These are phyloP conservation scores for Lycaena phlaeas DNA, from an alignment of 2,888 invertebrate genomes.

Conservation along the genomic window DNA sequence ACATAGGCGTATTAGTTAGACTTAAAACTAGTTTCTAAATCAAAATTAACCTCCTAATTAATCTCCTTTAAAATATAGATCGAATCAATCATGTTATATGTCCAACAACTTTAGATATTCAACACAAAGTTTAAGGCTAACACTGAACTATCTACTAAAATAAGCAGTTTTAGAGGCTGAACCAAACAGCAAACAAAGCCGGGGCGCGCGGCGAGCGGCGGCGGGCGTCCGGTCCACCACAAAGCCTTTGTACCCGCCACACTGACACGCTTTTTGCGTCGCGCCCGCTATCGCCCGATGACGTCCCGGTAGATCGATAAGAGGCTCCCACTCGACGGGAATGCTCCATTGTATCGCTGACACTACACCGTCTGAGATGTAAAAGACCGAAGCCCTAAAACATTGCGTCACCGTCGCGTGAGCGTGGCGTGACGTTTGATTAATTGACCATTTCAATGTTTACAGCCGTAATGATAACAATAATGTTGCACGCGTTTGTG, in stretches of 20 bases:
- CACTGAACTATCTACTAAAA: too few relatives aligned
- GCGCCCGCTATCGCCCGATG: constrained; percentile 67
- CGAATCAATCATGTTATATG: too few relatives aligned
- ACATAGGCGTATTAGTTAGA: too few relatives aligned
- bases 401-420: constrained; percentile 23
- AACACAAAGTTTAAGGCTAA: too few relatives aligned
- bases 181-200: constrained; percentile 67
- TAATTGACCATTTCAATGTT: constrained; percentile 20
- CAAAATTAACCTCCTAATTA: too few relatives aligned
- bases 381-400: constrained; percentile 62
- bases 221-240: constrained; percentile 65
- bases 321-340: constrained; percentile 65
- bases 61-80: too few relatives aligned
- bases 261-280: constrained; percentile 71
- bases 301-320: constrained; percentile 71
- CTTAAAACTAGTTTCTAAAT: too few relatives aligned
- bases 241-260: constrained; percentile 64
- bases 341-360: constrained; percentile 65
- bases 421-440: constrained; percentile 17
- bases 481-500: background rate
- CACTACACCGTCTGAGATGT: constrained; percentile 65
- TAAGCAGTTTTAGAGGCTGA: constrained; percentile 55
- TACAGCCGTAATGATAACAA: constrained; percentile 6
- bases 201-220: constrained; percentile 49
- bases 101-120: too few relatives aligned